A percentile compares a stretch with the other conserved stretches of the same genome.
phyloP scores from a whole-genome alignment of 2,113 vertebrate genomes.

The Plecturocebus donacophilus region DNA sequence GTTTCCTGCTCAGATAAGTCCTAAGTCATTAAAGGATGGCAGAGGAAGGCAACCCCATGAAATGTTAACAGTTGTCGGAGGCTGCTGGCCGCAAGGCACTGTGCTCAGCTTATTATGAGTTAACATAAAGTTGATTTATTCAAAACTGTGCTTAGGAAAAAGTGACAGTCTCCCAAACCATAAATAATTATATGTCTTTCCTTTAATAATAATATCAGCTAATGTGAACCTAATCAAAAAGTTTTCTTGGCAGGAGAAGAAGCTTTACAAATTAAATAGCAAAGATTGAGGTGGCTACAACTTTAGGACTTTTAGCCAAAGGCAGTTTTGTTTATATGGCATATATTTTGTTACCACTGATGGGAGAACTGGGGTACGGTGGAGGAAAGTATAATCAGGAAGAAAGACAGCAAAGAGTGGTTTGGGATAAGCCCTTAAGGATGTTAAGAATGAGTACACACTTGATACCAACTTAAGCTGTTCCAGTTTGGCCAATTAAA shows the following conservation, averaged over 20 bases:
- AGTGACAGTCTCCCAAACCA: not conserved
- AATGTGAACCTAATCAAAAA: not conserved
- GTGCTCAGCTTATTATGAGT: not conserved
- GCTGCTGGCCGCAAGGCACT: not conserved
- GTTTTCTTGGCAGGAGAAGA: rapidly evolving
- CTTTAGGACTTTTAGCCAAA: constrained; percentile 16
- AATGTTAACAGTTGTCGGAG: not conserved
- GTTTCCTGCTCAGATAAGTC: not conserved
- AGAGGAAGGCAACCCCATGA: not conserved
- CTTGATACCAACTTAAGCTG: not conserved
- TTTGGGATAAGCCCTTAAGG: not conserved
- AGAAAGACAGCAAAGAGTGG: not conserved
- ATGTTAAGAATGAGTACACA: not conserved
- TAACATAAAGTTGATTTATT: not conserved
- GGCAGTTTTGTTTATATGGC: not conserved
- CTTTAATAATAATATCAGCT: constrained; percentile 29
- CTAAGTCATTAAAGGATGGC: not conserved
- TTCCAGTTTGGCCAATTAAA: not conserved
- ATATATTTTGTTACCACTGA: not conserved
- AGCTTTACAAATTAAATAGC: constrained; percentile 23
- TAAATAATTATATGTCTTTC: not conserved
- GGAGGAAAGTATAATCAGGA: not conserved
- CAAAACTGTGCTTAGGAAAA: not conserved
- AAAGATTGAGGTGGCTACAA: not conserved
- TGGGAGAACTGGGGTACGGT: not conserved